Evolutionary conservation across 2,113 vertebrate genomes (phyloP), one percentile per base, ranked within the genome.

Genomic region (Thalassoma bifasciatum): DNA sequence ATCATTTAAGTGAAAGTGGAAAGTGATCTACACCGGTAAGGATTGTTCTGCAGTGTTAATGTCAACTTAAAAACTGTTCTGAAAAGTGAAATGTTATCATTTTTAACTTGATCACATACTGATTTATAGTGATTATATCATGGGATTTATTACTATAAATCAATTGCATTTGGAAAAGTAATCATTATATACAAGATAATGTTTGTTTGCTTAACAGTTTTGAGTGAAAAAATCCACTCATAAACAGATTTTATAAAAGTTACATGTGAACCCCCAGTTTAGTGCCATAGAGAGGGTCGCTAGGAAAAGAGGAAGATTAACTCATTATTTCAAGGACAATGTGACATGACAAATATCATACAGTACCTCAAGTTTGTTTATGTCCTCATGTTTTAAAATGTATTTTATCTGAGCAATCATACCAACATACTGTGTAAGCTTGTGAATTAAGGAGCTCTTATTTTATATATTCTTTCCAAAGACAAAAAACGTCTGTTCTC

Each of bases 391-490:
- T 47, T 10, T 9, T 0, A 0, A 2, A 46, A 44, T 16, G 10
- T 0, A 8, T 13, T 21, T 30, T 8, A 40, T 63, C 22, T 63
- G 0, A 36, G 24, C 5, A 21, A 7, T 36, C 13, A 12, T 65
- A 24, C 4, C 24, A 66, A 7, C 66, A 0, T 24, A 0, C 56
- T 50, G 50, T 36, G 19, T 61, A 21, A 30, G 30, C 30, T 24
- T 10, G 9, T 1, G n/a, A 10, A 0, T 23, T 16, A 16, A 6
- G 11, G 38, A 17, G 1, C 52, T 56, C n/a, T 6, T 14, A 10
- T 69, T 82, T 61, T 23, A 17, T 30, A 47, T 54, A 44, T 36
- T 38, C 30, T 47, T 10, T 36, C 66, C 21, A 34, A 75, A 72
- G 36, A 65, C 36, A 71, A 19, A 30, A 30, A 66, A 83, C 0